These are phyloP conservation scores for Etheostoma nigrum DNA, from an alignment of 2,797 vertebrate genomes.

Conservation along the genomic window DNA sequence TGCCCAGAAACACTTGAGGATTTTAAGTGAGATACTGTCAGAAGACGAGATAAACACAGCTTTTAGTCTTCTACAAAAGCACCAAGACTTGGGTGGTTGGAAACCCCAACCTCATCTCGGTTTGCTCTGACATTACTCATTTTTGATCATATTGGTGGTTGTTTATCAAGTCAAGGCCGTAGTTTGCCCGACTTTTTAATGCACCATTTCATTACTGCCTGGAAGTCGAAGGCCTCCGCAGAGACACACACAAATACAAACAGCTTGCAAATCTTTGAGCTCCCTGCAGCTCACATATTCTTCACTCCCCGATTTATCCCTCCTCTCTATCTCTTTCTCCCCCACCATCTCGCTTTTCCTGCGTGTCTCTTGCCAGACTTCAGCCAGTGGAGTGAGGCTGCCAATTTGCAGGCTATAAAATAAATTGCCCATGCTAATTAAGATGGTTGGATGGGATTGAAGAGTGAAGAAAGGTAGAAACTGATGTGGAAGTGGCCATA, in stretches of 20 bases:
- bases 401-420: conserved; percentile 84
- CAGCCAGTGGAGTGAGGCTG: conserved; percentile 66
- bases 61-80: conserved; percentile 12
- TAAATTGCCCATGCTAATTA: conserved; percentile 82
- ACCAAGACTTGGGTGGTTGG: conserved; percentile 3
- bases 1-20: conserved; percentile 49
- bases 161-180: conserved; percentile 17
- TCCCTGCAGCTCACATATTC: conserved; percentile 49
- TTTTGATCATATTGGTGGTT: background rate
- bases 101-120: background rate
- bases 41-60: conserved; percentile 55
- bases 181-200: conserved; percentile 12
- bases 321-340: conserved; percentile 29
- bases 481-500: conserved; percentile 58
- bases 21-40: conserved; percentile 36
- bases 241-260: conserved; percentile 36
- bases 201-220: conserved; percentile 7
- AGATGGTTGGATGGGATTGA: conserved; percentile 72
- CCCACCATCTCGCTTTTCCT: conserved; percentile 32
- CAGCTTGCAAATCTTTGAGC: conserved; percentile 42
- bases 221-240: background rate
- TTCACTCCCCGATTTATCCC: conserved; percentile 36
- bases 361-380: conserved; percentile 60
- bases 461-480: conserved; percentile 53
- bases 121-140: background rate